Evolutionary conservation across 2,113 vertebrate genomes (phyloP).

Genomic region (Coturnix japonica): DNA sequence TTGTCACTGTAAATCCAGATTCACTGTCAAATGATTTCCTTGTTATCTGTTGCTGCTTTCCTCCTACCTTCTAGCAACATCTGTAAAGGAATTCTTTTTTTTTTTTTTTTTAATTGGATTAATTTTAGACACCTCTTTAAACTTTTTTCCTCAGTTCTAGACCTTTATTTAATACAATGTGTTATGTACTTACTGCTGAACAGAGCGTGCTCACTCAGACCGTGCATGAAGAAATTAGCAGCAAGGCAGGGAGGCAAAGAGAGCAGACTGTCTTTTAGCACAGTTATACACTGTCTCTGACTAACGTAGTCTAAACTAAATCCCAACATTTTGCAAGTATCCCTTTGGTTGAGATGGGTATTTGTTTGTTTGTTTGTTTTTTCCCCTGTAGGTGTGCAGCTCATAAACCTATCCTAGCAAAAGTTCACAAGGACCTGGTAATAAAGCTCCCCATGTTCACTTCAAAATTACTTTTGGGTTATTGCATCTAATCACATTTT

Average conservation of each 20-base stretch:
- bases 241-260: neutral
- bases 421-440: neutral
- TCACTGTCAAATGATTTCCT: conserved; percentile 11
- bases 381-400: neutral
- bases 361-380: neutral
- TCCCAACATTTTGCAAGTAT: neutral
- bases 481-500: neutral
- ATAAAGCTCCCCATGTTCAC: neutral
- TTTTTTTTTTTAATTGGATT: neutral
- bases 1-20: neutral
- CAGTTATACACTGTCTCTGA: neutral
- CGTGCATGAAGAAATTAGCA: neutral
- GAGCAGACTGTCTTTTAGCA: neutral
- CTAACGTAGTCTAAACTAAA: neutral
- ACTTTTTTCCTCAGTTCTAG: neutral
- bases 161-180: neutral
- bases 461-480: conserved; percentile 8
- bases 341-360: neutral
- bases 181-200: neutral
- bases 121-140: neutral
- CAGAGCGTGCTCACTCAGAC: neutral
- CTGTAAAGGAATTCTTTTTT: neutral
- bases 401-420: neutral
- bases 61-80: conserved; percentile 3
- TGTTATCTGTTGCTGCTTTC: neutral